Percentiles rank a stretch among this genome's conserved stretches.
These are phyloP conservation scores for Silurus glanis DNA, from an alignment of 2,113 vertebrate genomes.

Conservation along the genomic window DNA sequence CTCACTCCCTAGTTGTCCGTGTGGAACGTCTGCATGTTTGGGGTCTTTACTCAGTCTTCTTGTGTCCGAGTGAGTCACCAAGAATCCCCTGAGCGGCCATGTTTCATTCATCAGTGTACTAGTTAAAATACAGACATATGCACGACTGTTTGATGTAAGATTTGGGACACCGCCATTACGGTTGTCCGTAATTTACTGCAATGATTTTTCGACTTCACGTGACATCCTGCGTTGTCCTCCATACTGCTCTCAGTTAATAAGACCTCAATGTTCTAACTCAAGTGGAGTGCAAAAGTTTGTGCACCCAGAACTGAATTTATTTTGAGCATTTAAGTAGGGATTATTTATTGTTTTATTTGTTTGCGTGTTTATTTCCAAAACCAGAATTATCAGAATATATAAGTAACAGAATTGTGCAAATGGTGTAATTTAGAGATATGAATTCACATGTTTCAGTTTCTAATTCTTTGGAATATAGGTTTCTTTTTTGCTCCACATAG, in stretches of 20 bases:
- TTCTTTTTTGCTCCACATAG: not conserved
- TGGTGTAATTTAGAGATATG: not conserved
- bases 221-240: not conserved
- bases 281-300: not conserved
- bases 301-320: not conserved
- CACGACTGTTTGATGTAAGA: not conserved
- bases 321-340: not conserved
- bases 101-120: not conserved
- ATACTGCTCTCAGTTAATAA: not conserved
- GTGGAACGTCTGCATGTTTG: slow-evolving; percentile 15
- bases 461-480: no score
- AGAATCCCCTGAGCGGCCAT: not conserved
- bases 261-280: not conserved
- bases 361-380: not conserved
- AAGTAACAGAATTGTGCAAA: not conserved
- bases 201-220: not conserved
- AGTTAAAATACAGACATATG: not conserved
- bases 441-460: not conserved
- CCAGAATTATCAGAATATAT: not conserved
- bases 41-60: not conserved
- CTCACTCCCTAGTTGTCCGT: slow-evolving; percentile 26
- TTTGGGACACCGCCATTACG: not conserved
- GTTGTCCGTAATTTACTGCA: not conserved
- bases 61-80: not conserved
- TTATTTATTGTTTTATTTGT: no score